Percentiles rank a stretch among this genome's conserved stretches.
These are phyloP conservation scores for Semaprochilodus insignis DNA, from an alignment of 2,797 vertebrate species.

Conservation along the genomic window DNA sequence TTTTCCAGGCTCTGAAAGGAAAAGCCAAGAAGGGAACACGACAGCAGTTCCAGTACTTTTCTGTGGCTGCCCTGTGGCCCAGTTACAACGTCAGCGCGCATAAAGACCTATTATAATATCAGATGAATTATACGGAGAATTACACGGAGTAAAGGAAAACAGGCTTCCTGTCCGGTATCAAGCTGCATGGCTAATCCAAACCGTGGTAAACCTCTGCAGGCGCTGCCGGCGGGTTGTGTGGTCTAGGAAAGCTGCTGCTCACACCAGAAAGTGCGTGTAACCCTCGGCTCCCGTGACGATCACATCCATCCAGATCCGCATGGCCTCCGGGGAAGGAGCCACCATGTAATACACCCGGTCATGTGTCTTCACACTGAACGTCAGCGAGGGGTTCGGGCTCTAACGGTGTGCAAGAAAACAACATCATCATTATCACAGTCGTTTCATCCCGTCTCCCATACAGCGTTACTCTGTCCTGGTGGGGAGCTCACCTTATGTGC, in stretches of 20 bases:
- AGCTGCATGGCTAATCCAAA: neutral
- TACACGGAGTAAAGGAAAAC: neutral
- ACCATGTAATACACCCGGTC: conserved; percentile 98
- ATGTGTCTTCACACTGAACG: conserved; percentile 96
- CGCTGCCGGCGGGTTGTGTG: neutral
- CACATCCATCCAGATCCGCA: conserved; percentile 99
- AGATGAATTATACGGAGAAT: neutral
- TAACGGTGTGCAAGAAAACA: conserved; percentile 57
- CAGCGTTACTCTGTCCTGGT: too few species aligned
- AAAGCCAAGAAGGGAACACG: conserved; percentile 14
- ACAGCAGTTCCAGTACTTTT: neutral
- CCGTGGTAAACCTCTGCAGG: neutral
- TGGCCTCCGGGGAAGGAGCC: conserved; percentile 93
- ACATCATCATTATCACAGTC: neutral
- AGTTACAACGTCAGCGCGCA: neutral
- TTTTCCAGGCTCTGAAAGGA: conserved; percentile 18
- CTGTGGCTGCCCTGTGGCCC: neutral
- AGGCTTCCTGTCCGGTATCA: neutral
- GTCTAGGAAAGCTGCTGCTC: conserved; percentile 41
- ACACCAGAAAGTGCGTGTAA: conserved; percentile 95
- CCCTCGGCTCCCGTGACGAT: conserved; percentile 96
- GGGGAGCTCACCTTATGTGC: conserved; percentile 90
- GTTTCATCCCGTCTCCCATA: too few species aligned
- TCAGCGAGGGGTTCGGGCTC: conserved; percentile 94
- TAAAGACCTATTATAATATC: neutral